Base-by-base conservation (phyloP, 2,797 vertebrate species). In the Poeciliopsis paucimaculata region DNA sequence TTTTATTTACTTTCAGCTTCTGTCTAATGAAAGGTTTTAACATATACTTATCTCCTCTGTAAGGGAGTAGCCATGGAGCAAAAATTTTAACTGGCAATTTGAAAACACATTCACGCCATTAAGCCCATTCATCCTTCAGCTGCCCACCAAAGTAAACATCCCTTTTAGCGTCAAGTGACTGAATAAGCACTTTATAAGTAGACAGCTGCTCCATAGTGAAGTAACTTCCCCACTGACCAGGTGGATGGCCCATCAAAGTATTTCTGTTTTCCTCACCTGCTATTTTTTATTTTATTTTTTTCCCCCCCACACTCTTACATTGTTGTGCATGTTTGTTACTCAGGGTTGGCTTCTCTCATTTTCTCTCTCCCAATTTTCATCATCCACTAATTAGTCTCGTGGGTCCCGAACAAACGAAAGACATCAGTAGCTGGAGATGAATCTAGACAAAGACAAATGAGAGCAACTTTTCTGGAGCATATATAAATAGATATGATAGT, bases 391-490 rank as follows among this genome's bases (percentile, higher is more conserved):
- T 94, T 91, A 92, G 92, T 90, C 94, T 91, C 84, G 0, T 62
- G 90, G 90, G 92, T 86, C 83, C 64, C 18, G 68, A 80, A 81
- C 84, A 86, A 86, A 79, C 4, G 0, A 62, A 86, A 87, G 77
- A 90, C 88, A 89, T 92, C 87, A 91, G 88, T 91, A 86, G 82
- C 86, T 11, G 72, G 77, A 90, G 92, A 91, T 92, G 85, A 90
- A 90, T 90, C 87, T 73, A 90, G 90, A 92, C 90, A 82, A 80
- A 92, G 93, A 94, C 87, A 94, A 94, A 94, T 91, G 90, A 92
- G 91, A 92, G 85, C 83, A 92, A 86, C 87, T 85, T 90, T 87
- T 83, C 77, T 12, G 6, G 78, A 89, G 74, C 46, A 72, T 84
- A 92, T 93, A 94, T 91, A 94, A 93, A 93, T 93, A 93, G 90